Evolutionary conservation across 2,888 invertebrate species (phyloP), one percentile per base, ranked within the genome.

Genomic region (Sminthurides aquaticus): DNA sequence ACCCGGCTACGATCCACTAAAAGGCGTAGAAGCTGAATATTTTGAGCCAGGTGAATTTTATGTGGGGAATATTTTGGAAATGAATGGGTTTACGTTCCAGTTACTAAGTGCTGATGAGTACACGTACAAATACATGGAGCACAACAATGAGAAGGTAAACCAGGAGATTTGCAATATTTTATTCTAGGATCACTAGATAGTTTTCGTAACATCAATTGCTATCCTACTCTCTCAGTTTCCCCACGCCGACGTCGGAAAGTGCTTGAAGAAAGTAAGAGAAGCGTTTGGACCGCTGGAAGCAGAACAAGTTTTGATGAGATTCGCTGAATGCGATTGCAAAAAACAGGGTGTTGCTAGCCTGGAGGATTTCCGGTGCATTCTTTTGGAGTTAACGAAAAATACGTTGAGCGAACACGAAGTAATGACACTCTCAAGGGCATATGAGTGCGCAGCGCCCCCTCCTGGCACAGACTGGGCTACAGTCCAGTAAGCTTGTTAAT

Each of bases 21-120:
- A 84, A 54, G 85, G 86, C 5, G 83, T 86, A 72, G 85, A 87
- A 52, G 92, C 93, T 0, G 82, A 84, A 3, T 84, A 85, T 71
- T 94, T 90, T 78, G 84, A 85, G 0, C 86, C 90, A 3, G 83
- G 86, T 72, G 88, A 95, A 77, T 88, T 95, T 81, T 91, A 87
- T 81, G 84, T 95, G 25, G 95, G 95, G 1, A 88, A 89, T 25
- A 84, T 84, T 55, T 76, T 95, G 55, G 85, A 86, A 49, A 82
- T 95, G 22, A 88, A 88, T 77, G 85, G 86, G 71, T 91, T 90
- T 76, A 79, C 86, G 57, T 95, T 95, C 78, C 80, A 87, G 57
- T 81, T 96, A 29, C 81, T 85, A 1, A 86, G 86, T 1, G 91
- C 92, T 1, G 95, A 96, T 77, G 88, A 90, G 76, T 95, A 90